Percentiles rank a stretch among this genome's conserved stretches.
Evolutionary conservation across 2,888 invertebrate genomes (phyloP).

Genomic region (Trichacis sp.): DNA sequence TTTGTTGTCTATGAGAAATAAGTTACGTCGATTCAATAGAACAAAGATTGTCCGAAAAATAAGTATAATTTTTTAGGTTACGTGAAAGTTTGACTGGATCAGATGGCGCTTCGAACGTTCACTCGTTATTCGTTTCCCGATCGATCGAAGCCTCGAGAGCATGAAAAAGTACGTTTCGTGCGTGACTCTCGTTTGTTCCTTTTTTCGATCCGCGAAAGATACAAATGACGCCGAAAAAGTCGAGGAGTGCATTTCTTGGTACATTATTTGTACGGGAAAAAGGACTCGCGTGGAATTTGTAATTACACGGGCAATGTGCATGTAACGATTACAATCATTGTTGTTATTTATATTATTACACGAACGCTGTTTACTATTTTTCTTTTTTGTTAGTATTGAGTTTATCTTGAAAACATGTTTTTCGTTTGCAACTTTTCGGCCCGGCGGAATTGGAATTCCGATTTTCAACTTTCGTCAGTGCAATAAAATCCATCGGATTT

Average conservation of each 20-base stretch:
- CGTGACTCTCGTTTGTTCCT: background rate
- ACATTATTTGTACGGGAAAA: too few species aligned
- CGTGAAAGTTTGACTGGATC: too few species aligned
- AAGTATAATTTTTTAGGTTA: too few species aligned
- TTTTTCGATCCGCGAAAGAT: background rate
- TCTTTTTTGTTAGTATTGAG: constrained; percentile 8
- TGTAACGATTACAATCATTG: constrained; percentile 15
- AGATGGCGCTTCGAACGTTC: constrained; percentile 20
- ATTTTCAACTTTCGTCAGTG: too few species aligned
- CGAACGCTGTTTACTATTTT: constrained; percentile 24
- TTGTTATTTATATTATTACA: constrained; percentile 24
- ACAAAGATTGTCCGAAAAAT: too few species aligned
- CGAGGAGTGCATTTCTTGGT: too few species aligned
- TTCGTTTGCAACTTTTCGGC: too few species aligned
- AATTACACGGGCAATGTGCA: constrained; percentile 64
- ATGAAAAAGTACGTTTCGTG: constrained; percentile 1
- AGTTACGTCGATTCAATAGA: too few species aligned
- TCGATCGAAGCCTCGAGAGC: constrained; percentile 10
- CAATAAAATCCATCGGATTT: background rate
- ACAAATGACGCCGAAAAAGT: background rate
- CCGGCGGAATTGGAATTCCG: too few species aligned
- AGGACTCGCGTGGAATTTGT: too few species aligned
- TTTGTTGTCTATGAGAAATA: too few species aligned
- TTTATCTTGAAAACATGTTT: too few species aligned
- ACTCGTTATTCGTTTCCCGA: constrained; percentile 24